Evolutionary conservation across 2,888 invertebrate genomes (phyloP).

Genomic region (Alcis repandata): DNA sequence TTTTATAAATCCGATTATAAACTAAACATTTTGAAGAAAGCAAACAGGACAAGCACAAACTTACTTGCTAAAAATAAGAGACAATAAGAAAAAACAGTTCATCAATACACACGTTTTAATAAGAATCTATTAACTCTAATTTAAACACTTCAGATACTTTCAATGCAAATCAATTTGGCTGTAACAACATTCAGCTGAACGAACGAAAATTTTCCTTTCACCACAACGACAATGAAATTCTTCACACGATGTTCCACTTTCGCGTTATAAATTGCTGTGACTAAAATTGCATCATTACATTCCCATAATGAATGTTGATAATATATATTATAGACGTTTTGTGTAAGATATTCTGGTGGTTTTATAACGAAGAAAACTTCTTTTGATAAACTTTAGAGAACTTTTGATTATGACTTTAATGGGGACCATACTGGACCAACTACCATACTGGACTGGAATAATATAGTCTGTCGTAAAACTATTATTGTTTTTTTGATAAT

Average conservation of each 20-base stretch:
- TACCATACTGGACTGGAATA: no score
- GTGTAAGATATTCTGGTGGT: constrained; percentile 43
- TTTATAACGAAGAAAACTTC: no score
- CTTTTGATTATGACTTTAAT: no score
- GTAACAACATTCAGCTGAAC: constrained; percentile 23
- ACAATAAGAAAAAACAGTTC: no score
- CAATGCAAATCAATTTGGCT: constrained; percentile 28
- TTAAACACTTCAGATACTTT: not conserved
- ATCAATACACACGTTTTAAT: not conserved
- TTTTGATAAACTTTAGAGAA: no score
- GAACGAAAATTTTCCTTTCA: constrained; percentile 27
- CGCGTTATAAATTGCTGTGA: constrained; percentile 46
- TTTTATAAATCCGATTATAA: no score
- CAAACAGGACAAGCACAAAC: no score
- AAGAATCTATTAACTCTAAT: constrained; percentile 12
- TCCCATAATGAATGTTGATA: constrained; percentile 58
- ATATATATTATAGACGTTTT: constrained; percentile 50
- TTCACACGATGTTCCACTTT: constrained; percentile 49
- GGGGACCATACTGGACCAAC: no score
- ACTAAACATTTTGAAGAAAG: no score
- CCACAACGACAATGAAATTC: constrained; percentile 28
- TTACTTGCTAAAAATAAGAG: no score
- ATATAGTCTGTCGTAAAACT: no score
- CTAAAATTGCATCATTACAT: constrained; percentile 51
- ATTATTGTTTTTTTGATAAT: no score